phyloP scores from a whole-genome alignment of 1,140 invertebrate species.

The Phthorimaea operculella region DNA sequence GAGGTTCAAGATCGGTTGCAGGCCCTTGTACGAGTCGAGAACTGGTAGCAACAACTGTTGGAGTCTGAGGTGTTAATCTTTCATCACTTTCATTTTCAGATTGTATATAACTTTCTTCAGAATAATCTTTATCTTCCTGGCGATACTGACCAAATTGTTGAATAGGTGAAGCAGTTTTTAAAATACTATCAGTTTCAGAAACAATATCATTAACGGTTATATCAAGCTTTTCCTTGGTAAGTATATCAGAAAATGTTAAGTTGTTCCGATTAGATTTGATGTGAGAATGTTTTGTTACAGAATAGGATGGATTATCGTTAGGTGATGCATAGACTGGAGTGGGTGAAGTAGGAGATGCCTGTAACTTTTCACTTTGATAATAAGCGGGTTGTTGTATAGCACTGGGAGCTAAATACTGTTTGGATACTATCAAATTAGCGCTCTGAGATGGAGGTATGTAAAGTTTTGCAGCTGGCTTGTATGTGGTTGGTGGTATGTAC shows the following conservation, averaged over 20 bases:
- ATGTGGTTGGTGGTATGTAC: conserved; percentile 33
- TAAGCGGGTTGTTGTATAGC: conserved; percentile 15
- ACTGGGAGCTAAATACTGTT: conserved; percentile 39
- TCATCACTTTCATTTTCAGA: conserved; percentile 35
- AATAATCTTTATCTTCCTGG: conserved; percentile 26
- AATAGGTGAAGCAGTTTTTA: conserved; percentile 28
- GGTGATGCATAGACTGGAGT: conserved; percentile 14
- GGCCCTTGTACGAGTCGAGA: conserved; percentile 30
- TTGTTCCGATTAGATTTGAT: conserved; percentile 38
- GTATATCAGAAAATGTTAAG: conserved; percentile 45
- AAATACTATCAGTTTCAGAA: conserved; percentile 41
- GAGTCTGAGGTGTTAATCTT: conserved; percentile 28
- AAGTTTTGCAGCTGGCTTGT: conserved; percentile 28
- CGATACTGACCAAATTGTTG: conserved; percentile 29
- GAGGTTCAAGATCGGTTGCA: conserved; percentile 44
- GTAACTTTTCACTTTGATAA: conserved; percentile 29
- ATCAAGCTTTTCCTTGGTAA: conserved; percentile 52
- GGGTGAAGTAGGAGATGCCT: conserved; percentile 22
- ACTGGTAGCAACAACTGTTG: conserved; percentile 25
- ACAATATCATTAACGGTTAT: conserved; percentile 48
- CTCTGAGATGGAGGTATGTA: conserved; percentile 36
- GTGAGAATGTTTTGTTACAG: conserved; percentile 27
- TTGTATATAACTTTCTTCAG: conserved; percentile 28
- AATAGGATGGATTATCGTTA: conserved; percentile 19
- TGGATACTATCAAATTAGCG: conserved; percentile 18